Evolutionary conservation across 2,797 vertebrate genomes (phyloP).

Genomic region (Echeneis naucrates): DNA sequence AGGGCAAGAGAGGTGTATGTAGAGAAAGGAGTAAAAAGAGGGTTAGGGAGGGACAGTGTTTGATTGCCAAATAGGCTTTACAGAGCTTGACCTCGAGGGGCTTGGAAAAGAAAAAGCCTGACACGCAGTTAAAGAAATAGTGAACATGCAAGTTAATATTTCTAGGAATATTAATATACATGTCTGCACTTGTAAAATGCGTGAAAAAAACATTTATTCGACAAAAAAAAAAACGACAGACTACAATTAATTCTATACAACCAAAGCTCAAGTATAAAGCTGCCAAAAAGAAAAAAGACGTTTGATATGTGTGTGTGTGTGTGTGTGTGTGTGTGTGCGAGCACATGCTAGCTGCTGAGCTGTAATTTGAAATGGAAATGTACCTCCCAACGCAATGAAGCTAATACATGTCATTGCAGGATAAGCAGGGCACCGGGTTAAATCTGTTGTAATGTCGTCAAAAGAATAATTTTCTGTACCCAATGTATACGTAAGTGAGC

Average conservation of each 20-base stretch:
- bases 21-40: constrained; percentile 49
- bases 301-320: constrained; percentile 18
- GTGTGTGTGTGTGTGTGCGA: constrained; percentile 4
- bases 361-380: constrained; percentile 79
- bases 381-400: constrained; percentile 65
- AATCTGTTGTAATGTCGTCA: constrained; percentile 80
- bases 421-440: constrained; percentile 77
- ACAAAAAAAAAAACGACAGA: constrained; percentile 1
- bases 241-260: not conserved
- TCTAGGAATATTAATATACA: constrained; percentile 26
- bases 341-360: constrained; percentile 37
- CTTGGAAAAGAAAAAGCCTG: constrained; percentile 84
- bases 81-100: constrained; percentile 91
- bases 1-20: constrained; percentile 58
- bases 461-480: constrained; percentile 82
- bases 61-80: constrained; percentile 94
- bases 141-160: constrained; percentile 64
- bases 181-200: constrained; percentile 14
- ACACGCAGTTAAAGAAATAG: constrained; percentile 50
- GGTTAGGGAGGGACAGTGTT: constrained; percentile 79
- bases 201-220: not conserved
- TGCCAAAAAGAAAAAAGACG: not conserved
- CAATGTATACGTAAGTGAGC: constrained; percentile 81
- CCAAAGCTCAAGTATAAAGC: constrained; percentile 10
- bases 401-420: constrained; percentile 71